These are phyloP conservation scores for Aplysina aerophoba DNA, from an alignment of 37 sponge, comb jelly and placozoan species.

Conservation along the genomic window DNA sequence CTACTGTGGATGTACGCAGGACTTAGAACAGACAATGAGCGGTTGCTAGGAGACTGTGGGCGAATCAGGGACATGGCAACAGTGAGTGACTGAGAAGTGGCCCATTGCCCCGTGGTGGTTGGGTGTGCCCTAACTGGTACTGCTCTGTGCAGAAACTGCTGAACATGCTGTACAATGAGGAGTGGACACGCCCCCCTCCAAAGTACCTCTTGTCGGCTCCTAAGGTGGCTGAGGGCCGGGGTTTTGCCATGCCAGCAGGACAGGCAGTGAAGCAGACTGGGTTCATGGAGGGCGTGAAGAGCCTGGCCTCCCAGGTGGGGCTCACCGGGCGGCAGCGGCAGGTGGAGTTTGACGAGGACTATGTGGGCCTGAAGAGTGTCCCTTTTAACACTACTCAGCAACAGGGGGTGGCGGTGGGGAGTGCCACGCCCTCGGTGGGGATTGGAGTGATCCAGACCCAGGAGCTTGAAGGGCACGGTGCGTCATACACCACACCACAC, in stretches of 20 bases:
- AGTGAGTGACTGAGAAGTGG: background rate
- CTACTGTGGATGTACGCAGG: constrained; percentile 22
- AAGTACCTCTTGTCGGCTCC: background rate
- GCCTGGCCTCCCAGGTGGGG: background rate
- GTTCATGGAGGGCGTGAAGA: background rate
- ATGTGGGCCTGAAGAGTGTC: no score
- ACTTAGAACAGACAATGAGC: constrained; percentile 32
- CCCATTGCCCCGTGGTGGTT: background rate
- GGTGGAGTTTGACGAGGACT: no score
- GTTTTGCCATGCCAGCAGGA: background rate
- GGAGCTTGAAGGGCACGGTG: no score
- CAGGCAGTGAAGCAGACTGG: background rate
- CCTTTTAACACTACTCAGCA: no score
- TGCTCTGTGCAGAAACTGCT: constrained; percentile 60
- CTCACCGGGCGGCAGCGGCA: background rate
- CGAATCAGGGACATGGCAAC: constrained; percentile 52
- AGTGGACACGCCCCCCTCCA: constrained; percentile 17
- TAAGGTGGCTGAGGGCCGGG: background rate
- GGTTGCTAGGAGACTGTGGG: constrained; percentile 67
- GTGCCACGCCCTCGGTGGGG: no score
- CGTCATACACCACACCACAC: no score
- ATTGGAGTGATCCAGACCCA: no score
- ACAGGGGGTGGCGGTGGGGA: no score
- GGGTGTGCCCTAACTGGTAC: background rate
- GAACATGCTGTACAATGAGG: constrained; percentile 64